A percentile compares a stretch with the other conserved stretches of the same genome.
Evolutionary conservation across 2,888 invertebrate genomes (phyloP).

Genomic region (Dromius quadrimaculatus): DNA sequence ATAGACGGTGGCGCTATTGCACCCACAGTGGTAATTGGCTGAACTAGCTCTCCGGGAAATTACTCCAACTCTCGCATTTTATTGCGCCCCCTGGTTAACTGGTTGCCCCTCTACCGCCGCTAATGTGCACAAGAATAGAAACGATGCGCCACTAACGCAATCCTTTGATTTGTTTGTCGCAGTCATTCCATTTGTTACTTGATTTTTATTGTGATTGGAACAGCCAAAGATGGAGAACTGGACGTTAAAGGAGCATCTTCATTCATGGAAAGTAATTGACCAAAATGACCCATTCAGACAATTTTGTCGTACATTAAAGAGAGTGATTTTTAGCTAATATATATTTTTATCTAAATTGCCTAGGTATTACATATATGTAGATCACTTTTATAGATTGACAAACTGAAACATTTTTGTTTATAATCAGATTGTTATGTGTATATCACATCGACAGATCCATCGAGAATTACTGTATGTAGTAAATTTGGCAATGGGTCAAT

Average conservation of each 20-base stretch:
- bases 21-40: slow-evolving; percentile 63
- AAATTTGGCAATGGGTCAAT: no score
- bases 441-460: no score
- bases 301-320: background rate
- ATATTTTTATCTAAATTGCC: background rate
- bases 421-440: no score
- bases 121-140: slow-evolving; percentile 4
- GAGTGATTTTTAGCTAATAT: background rate
- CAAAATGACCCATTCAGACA: slow-evolving; percentile 10
- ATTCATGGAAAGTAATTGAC: slow-evolving; percentile 12
- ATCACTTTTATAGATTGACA: no score
- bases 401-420: no score
- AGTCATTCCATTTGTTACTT: slow-evolving; percentile 44
- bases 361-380: no score
- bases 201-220: slow-evolving; percentile 48
- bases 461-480: no score
- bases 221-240: slow-evolving; percentile 9
- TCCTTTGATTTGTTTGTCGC: slow-evolving; percentile 47
- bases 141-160: slow-evolving; percentile 4
- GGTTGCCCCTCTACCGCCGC: slow-evolving; percentile 30
- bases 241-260: slow-evolving; percentile 6
- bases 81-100: slow-evolving; percentile 45
- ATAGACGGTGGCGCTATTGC: slow-evolving; percentile 59
- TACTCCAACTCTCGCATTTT: slow-evolving; percentile 45
- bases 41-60: slow-evolving; percentile 58